Percentiles rank a stretch among this genome's conserved stretches.
Evolutionary conservation across 1,140 invertebrate genomes (phyloP).

Genomic region (Lamellibrachia luymesi): DNA sequence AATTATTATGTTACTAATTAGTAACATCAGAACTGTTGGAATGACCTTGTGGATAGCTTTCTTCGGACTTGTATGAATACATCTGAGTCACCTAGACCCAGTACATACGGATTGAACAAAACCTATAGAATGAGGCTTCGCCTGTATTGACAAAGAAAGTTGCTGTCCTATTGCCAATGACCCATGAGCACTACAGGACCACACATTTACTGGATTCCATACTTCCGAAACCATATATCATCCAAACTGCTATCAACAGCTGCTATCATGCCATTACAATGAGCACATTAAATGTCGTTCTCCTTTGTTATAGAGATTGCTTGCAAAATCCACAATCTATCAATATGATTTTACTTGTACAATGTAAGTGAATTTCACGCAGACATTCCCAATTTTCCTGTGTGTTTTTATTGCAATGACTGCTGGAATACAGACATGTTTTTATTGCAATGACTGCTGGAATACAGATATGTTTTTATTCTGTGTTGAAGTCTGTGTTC

Average conservation of each 20-base stretch:
- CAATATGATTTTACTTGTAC: neutral
- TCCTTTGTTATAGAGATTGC: neutral
- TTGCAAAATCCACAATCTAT: neutral
- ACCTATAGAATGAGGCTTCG: neutral
- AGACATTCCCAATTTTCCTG: neutral
- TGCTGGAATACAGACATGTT: neutral
- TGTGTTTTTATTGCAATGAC: neutral
- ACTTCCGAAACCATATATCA: neutral
- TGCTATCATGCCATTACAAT: neutral
- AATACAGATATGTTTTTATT: neutral
- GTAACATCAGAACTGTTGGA: neutral
- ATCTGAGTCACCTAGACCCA: neutral
- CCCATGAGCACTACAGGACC: too few species aligned
- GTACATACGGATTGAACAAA: neutral
- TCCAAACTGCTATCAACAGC: neutral
- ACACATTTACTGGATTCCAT: neutral
- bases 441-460: neutral
- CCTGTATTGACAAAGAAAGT: neutral
- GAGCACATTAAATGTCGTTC: neutral
- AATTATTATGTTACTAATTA: neutral
- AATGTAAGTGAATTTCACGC: neutral
- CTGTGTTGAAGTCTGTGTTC: neutral
- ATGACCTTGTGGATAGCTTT: neutral
- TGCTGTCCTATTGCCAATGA: neutral
- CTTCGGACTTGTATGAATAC: neutral